Evolutionary conservation across 2,113 vertebrate species (phyloP).

Genomic region (Opisthocomus hoazin): DNA sequence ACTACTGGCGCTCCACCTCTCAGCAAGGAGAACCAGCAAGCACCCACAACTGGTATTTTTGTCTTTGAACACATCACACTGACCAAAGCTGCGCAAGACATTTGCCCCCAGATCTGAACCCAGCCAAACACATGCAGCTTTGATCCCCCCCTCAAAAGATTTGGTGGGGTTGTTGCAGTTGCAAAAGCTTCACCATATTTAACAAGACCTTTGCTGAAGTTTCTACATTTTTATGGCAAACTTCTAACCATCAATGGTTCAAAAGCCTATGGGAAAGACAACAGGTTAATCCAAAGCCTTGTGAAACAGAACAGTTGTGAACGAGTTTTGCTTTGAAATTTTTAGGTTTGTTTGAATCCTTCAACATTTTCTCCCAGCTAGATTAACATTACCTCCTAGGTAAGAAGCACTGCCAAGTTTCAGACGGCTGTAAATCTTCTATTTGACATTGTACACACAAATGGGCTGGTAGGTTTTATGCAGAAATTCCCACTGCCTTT

Average conservation of each 20-base stretch:
- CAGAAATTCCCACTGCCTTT: conserved; percentile 4
- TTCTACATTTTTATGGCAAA: not conserved
- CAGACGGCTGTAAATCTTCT: not conserved
- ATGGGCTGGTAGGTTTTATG: not conserved
- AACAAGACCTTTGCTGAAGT: not conserved
- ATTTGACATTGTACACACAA: not conserved
- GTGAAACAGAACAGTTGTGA: not conserved
- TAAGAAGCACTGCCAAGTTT: not conserved
- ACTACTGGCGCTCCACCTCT: not conserved
- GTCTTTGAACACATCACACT: not conserved
- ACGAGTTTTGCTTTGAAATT: not conserved
- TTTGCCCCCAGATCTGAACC: not conserved
- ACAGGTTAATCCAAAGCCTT: not conserved
- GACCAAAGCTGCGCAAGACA: not conserved
- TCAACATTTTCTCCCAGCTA: not conserved
- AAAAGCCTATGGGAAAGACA: not conserved
- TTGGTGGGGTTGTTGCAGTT: not conserved
- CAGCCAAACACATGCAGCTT: not conserved
- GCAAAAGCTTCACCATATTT: not conserved
- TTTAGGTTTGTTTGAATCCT: not conserved
- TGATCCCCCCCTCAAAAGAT: not conserved
- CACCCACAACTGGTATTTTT: not conserved
- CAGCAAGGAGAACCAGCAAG: not conserved
- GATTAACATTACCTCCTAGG: not conserved
- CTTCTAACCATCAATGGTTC: not conserved